Evolutionary conservation across 2,113 vertebrate species (phyloP).

Genomic region (Ardeotis arabs): DNA sequence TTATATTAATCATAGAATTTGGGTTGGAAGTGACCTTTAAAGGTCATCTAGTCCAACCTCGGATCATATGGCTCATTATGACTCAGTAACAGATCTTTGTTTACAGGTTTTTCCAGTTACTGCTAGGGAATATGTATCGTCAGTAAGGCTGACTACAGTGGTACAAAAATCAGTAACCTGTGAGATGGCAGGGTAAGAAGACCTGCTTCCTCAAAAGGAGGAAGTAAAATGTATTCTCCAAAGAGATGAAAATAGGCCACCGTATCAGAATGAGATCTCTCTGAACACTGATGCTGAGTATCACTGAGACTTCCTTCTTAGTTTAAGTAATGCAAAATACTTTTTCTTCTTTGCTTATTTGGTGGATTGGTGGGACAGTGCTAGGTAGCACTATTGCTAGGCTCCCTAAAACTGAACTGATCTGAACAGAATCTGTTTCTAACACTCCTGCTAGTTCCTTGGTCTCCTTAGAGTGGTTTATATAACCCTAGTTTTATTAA

Average conservation of each 20-base stretch:
- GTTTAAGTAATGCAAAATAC: neutral
- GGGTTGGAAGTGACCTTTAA: no score
- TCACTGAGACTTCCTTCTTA: neutral
- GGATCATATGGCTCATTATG: neutral
- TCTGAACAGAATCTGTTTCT: neutral
- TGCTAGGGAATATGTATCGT: neutral
- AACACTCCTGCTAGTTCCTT: neutral
- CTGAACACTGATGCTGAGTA: neutral
- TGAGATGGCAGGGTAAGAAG: neutral
- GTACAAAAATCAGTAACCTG: neutral
- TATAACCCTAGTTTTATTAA: neutral
- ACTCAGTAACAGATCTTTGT: neutral
- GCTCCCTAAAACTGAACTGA: neutral
- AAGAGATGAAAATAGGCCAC: neutral
- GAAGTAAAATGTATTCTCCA: neutral
- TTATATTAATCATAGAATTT: neutral
- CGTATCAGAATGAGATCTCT: neutral
- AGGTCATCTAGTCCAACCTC: no score
- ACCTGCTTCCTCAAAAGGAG: neutral
- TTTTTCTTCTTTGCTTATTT: neutral
- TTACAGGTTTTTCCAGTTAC: neutral
- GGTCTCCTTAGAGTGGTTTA: neutral
- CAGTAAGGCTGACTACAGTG: neutral
- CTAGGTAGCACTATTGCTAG: neutral
- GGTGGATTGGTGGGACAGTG: neutral